Evolutionary conservation across 2,888 invertebrate genomes (phyloP), one percentile per base, ranked within the genome.

Genomic region (Folsomia manolachei): DNA sequence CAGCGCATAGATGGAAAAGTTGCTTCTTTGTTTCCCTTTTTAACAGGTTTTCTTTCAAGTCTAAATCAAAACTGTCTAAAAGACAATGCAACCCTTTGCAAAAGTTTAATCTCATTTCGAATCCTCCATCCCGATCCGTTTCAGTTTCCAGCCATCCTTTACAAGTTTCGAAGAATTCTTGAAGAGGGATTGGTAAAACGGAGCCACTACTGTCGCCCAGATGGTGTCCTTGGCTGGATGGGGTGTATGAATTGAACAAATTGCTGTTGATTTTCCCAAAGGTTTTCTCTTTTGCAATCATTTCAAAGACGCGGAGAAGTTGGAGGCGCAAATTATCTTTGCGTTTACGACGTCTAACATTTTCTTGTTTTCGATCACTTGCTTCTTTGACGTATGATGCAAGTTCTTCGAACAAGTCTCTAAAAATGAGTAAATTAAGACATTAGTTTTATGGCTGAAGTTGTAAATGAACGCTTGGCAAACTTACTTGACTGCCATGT

Each of bases 301-400:
- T 88, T 82, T 98, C 93, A 80, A 99, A 87, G 79, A 98, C 91
- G 82, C 93, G 90, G 74, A 96, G 93, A 77, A 99, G 87, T 82
- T 97, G 94, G 60, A 98, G 87, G 61, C 99, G 87, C 66, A 99
- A 85, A 14, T 95, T 93, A 84, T 99, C 99, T 70, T 97, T 89
- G 53, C 97, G 88, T 70, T 95, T 87, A 56, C 97, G 87, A 56
- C 98, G 87, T 70, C 97, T 88, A 88, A 97, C 92, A 83, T 97
- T 99, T 83, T 98, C 98, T 84, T 97, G 97, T 83, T 97, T 98
- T 64, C 95, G 89, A 83, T 99, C 98, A 23, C 96, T 93, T 0
- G 97, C 96, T 84, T 99, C 99, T 21, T 97, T 90, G 72, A 99
- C 90, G 78, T 94, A 91, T 0, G 92, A 89, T 7, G 93, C 89